Evolutionary conservation across 2,888 invertebrate species (phyloP).

Genomic region (Xestia xanthographa): DNA sequence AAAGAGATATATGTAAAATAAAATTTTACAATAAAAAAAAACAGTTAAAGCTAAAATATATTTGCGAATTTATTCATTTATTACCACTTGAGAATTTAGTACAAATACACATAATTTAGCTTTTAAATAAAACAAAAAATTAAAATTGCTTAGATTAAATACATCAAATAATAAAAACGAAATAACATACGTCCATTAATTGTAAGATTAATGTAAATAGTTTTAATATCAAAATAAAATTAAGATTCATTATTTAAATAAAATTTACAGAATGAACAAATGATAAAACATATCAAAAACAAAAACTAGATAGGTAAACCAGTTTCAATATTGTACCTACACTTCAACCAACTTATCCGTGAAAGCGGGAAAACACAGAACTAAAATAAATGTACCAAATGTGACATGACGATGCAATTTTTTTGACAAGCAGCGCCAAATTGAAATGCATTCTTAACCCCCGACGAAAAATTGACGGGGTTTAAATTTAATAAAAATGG

Average conservation of each 20-base stretch:
- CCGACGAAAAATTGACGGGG: no score
- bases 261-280: slow-evolving; percentile 37
- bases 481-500: no score
- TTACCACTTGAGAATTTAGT: slow-evolving; percentile 57
- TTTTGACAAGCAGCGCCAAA: no score
- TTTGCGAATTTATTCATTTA: slow-evolving; percentile 47
- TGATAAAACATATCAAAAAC: not conserved
- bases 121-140: slow-evolving; percentile 30
- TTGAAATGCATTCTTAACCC: no score
- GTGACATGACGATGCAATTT: no score
- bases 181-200: slow-evolving; percentile 57
- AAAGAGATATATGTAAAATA: slow-evolving; percentile 62
- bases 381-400: no score
- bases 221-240: slow-evolving; percentile 41
- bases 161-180: slow-evolving; percentile 19
- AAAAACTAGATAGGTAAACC: not conserved
- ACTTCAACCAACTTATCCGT: no score
- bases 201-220: slow-evolving; percentile 64
- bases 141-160: slow-evolving; percentile 41
- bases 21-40: slow-evolving; percentile 60
- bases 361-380: no score
- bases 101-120: slow-evolving; percentile 56
- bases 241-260: slow-evolving; percentile 30
- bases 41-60: slow-evolving; percentile 23
- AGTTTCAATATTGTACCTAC: no score